Evolutionary conservation across 2,113 vertebrate genomes (phyloP), one percentile per base, ranked within the genome.

Genomic region (Tragelaphus buxtoni): DNA sequence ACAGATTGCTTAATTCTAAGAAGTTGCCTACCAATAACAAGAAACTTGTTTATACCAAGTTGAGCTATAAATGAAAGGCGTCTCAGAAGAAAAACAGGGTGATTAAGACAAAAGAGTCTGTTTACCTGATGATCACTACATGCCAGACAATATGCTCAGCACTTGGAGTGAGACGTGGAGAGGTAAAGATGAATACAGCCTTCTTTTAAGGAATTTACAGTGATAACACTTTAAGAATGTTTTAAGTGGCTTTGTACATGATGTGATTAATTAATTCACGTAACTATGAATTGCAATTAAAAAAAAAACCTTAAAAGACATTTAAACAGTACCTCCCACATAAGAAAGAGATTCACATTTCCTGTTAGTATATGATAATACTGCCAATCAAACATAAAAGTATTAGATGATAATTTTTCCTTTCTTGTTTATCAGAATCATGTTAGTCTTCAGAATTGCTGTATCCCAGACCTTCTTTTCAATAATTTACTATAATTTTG

Each of bases 161-260:
- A 63, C 7, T 28, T 76, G 18, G 22, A 35, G 32, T 82, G 18
- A 88, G 84, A 77, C 4, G 5, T 4, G 13, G 3, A 85, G 18
- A 85, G 42, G 55, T 39, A 63, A 83, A 90, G 28, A 92, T 56
- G 10, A 95, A 79, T 49, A 63, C 0, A 55, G 32, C 47, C 20
- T 55, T 60, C 58, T n/a, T 95, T 93, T 49, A 90, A 55, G 60
- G n/a, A 94, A 91, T 56, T 80, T 80, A 80, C 1, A 56, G 30
- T 53, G 65, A 16, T 53, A 85, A 76, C 6, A 88, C 79, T 53
- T 94, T 83, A 94, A 96, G 93, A 94, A 89, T 91, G 82, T 76
- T 85, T 74, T 94, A 76, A 92, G 49, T 87, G 65, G 13, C 32
- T 92, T 80, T 55, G 47, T 69, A 94, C 9, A 6, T 81, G 47